Evolutionary conservation across 2,113 vertebrate species (phyloP).

Genomic region (Neotragus pygmaeus): DNA sequence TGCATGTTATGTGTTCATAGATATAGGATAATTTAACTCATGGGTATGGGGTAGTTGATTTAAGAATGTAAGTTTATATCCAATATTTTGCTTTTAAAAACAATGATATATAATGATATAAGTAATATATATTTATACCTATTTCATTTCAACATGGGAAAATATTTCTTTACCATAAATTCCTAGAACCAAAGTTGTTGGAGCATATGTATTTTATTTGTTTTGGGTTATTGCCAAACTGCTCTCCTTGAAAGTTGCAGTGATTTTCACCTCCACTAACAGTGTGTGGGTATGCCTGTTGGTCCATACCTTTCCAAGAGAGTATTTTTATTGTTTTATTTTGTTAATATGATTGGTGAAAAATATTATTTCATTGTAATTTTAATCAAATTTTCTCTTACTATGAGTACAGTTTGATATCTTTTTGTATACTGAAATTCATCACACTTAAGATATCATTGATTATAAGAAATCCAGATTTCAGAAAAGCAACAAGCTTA

Average conservation of each 20-base stretch:
- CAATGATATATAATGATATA: background rate
- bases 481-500: background rate
- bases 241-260: background rate
- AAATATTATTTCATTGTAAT: background rate
- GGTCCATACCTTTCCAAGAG: background rate
- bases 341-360: background rate
- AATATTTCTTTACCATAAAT: constrained; percentile 39
- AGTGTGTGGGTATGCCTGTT: background rate
- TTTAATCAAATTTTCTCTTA: constrained; percentile 4
- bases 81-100: constrained; percentile 14
- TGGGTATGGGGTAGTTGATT: background rate
- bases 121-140: background rate
- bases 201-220: background rate
- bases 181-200: background rate
- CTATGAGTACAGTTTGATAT: background rate
- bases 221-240: background rate
- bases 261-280: background rate
- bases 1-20: background rate
- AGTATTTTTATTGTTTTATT: background rate
- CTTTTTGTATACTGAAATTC: background rate
- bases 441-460: background rate
- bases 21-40: background rate
- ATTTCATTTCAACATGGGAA: constrained; percentile 30
- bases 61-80: background rate
- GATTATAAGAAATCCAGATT: background rate